Evolutionary conservation across 2,888 invertebrate genomes (phyloP).

Genomic region (Lordiphosa fenestrarum): DNA sequence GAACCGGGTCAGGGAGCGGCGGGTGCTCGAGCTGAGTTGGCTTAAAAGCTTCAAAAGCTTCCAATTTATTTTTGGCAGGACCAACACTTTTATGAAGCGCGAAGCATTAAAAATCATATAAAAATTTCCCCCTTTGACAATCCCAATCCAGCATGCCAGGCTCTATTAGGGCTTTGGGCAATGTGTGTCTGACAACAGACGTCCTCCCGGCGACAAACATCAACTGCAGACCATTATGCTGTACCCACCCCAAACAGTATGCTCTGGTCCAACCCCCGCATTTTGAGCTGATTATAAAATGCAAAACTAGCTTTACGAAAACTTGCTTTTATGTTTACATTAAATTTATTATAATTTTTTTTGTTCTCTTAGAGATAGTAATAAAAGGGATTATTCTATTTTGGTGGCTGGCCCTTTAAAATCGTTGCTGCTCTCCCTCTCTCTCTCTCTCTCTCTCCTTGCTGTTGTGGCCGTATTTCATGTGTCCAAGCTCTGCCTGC

Average conservation of each 20-base stretch:
- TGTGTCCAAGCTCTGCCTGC: conserved; percentile 27
- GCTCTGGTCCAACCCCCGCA: conserved; percentile 48
- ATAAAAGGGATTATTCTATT: conserved; percentile 25
- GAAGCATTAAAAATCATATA: conserved; percentile 60
- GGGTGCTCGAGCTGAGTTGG: conserved; percentile 10
- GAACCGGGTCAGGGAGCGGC: not conserved
- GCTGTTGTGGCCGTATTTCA: conserved; percentile 34
- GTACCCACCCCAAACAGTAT: not conserved
- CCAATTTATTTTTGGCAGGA: conserved; percentile 51
- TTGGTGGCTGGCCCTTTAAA: conserved; percentile 23
- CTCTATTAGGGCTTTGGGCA: conserved; percentile 60
- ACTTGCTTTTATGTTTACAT: conserved; percentile 70
- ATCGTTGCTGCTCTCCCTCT: conserved; percentile 13
- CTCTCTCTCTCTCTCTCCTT: conserved; percentile 15
- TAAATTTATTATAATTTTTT: conserved; percentile 38
- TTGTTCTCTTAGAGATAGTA: conserved; percentile 28
- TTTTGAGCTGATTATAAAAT: conserved; percentile 61
- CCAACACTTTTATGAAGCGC: conserved; percentile 66
- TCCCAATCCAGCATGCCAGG: conserved; percentile 34
- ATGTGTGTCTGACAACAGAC: conserved; percentile 35
- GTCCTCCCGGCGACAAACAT: conserved; percentile 32
- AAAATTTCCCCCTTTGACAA: conserved; percentile 62
- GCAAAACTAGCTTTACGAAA: conserved; percentile 62
- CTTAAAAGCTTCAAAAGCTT: conserved; percentile 58
- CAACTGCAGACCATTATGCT: conserved; percentile 44